Percentiles rank a stretch among this genome's conserved stretches.
Evolutionary conservation across 2,113 vertebrate species (phyloP).

Genomic region (Australoheros scitulus): DNA sequence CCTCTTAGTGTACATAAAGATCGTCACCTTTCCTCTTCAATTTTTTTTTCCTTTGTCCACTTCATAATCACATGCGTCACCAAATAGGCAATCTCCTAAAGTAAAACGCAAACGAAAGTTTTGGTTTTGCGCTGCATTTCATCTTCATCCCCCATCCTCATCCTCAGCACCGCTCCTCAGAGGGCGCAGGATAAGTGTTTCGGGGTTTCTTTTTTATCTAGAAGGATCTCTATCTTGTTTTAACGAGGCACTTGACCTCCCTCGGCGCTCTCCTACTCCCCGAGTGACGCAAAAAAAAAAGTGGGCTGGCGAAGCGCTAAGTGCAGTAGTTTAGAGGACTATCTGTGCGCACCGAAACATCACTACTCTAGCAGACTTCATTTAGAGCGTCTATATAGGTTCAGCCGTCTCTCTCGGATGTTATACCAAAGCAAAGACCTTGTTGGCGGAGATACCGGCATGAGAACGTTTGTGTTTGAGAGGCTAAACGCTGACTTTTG

Average conservation of each 20-base stretch:
- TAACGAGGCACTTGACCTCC: constrained; percentile 73
- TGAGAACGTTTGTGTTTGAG: constrained; percentile 54
- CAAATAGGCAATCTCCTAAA: background rate
- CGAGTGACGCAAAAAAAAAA: constrained; percentile 78
- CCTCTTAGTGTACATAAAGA: background rate
- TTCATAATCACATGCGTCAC: background rate
- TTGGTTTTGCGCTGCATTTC: background rate
- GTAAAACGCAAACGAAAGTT: background rate
- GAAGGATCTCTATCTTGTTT: constrained; percentile 66
- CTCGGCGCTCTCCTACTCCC: constrained; percentile 57
- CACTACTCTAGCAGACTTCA: constrained; percentile 66
- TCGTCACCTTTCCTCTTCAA: background rate
- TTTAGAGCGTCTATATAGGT: constrained; percentile 44
- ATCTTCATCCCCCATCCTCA: constrained; percentile 15
- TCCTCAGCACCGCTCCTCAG: constrained; percentile 17
- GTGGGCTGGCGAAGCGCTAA: constrained; percentile 80
- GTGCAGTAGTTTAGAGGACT: constrained; percentile 75
- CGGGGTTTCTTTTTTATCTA: constrained; percentile 53
- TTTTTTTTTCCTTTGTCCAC: background rate
- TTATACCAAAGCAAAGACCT: constrained; percentile 46
- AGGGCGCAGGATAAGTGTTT: constrained; percentile 57
- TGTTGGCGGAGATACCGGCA: constrained; percentile 49
- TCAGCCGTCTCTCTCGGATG: constrained; percentile 59
- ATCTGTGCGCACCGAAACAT: constrained; percentile 67
- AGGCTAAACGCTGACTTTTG: constrained; percentile 21